Conservation (phyloP, 2,888 invertebrate genomes). For the Cryptocheilus praepositus region DNA sequence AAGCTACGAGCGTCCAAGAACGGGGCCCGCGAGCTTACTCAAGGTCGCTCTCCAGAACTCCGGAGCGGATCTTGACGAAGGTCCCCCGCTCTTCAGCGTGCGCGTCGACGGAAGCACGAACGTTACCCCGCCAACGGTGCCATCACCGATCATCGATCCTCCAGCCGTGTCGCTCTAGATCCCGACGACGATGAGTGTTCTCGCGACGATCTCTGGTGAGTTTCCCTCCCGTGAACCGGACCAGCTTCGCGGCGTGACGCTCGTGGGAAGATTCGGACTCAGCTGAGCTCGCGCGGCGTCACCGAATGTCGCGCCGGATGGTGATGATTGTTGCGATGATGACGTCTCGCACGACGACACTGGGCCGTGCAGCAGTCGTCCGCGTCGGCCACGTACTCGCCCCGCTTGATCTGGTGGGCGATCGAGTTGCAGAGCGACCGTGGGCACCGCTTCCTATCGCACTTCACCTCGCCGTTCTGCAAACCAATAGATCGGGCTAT, state of each 20-base stretch:
- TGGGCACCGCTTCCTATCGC: slow-evolving; percentile 88
- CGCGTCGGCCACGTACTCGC: slow-evolving; percentile 67
- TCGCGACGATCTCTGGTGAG: too few species aligned
- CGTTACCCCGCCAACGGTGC: too few species aligned
- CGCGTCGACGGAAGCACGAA: too few species aligned
- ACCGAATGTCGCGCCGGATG: slow-evolving; percentile 58
- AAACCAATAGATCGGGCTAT: slow-evolving; percentile 46
- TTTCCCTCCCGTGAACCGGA: slow-evolving; percentile 12
- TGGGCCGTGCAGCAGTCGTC: slow-evolving; percentile 79
- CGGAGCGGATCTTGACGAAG: too few species aligned
- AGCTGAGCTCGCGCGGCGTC: slow-evolving; percentile 66
- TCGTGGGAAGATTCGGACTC: slow-evolving; percentile 43
- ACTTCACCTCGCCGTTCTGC: slow-evolving; percentile 88
- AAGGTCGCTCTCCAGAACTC: too few species aligned
- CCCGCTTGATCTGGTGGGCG: slow-evolving; percentile 72
- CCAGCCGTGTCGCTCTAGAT: too few species aligned
- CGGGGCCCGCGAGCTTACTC: too few species aligned
- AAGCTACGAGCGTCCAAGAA: too few species aligned
- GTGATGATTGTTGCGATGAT: slow-evolving; percentile 76
- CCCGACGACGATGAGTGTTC: too few species aligned
- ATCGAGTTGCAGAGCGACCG: slow-evolving; percentile 81
- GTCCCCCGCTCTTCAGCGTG: too few species aligned
- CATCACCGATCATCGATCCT: too few species aligned
- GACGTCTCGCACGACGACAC: slow-evolving; percentile 76
- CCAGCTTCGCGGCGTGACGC: slow-evolving; percentile 22